Evolutionary conservation across 2,797 vertebrate genomes (phyloP).

Genomic region (Gallinago nigripennis): DNA sequence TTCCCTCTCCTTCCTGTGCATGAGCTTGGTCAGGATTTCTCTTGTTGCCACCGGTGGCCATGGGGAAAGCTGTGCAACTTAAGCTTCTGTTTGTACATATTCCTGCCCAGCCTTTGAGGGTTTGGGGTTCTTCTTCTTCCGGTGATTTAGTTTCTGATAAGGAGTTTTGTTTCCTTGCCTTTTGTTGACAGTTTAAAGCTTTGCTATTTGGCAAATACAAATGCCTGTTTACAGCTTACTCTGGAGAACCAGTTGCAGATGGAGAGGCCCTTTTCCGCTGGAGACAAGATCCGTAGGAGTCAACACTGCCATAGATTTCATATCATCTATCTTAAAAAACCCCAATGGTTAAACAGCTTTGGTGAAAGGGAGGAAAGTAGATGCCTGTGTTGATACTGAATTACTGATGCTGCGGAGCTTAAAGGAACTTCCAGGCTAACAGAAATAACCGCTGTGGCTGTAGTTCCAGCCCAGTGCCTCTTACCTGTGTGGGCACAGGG

Average conservation of each 20-base stretch:
- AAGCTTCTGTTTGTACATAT: background rate
- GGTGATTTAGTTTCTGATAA: background rate
- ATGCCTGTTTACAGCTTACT: background rate
- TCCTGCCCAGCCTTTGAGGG: background rate
- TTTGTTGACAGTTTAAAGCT: background rate
- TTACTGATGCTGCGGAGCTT: background rate
- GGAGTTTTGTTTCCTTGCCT: background rate
- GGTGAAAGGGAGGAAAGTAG: background rate
- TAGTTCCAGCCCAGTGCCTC: background rate
- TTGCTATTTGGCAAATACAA: background rate
- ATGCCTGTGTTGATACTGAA: background rate
- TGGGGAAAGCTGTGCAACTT: background rate
- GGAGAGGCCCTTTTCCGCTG: background rate
- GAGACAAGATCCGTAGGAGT: background rate
- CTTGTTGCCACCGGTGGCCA: background rate
- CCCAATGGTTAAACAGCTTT: background rate
- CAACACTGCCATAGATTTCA: background rate
- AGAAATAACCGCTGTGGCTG: background rate
- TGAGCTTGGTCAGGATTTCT: background rate
- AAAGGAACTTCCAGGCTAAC: background rate
- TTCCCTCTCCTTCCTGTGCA: background rate
- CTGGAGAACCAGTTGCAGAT: background rate
- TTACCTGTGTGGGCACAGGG: background rate
- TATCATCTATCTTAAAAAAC: background rate
- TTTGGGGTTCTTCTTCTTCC: background rate